Percentiles rank a stretch among this genome's conserved stretches.
Evolutionary conservation across 2,888 invertebrate species (phyloP).

Genomic region (Amaurobius ferox): DNA sequence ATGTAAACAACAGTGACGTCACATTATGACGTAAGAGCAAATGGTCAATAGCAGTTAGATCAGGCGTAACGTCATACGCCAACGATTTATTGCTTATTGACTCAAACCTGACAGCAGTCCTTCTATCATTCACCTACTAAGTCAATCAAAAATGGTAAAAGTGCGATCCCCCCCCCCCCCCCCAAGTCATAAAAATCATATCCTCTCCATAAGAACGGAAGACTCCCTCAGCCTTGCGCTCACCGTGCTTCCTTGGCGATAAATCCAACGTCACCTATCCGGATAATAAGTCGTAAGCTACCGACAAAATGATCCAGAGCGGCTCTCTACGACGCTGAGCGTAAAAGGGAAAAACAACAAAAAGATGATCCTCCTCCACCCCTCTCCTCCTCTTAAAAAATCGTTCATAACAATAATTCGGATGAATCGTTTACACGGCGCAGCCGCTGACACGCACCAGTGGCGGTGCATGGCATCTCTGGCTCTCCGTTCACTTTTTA

Average conservation of each 20-base stretch:
- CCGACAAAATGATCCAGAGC: slow-evolving; percentile 59
- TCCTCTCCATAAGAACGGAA: background rate
- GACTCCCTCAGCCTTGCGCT: background rate
- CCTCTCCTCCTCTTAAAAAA: background rate
- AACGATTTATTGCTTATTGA: too few relatives aligned
- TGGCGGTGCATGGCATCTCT: slow-evolving; percentile 10
- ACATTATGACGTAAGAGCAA: too few relatives aligned
- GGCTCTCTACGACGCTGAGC: slow-evolving; percentile 44
- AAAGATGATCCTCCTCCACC: background rate
- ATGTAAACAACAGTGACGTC: too few relatives aligned
- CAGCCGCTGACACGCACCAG: slow-evolving; percentile 19
- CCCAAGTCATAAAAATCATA: too few relatives aligned
- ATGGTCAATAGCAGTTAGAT: too few relatives aligned
- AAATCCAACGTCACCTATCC: slow-evolving; percentile 14
- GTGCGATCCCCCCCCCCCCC: too few relatives aligned
- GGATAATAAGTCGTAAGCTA: slow-evolving; percentile 46
- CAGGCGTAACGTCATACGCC: too few relatives aligned
- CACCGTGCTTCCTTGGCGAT: slow-evolving; percentile 13
- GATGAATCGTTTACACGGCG: slow-evolving; percentile 54
- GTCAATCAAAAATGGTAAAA: too few relatives aligned
- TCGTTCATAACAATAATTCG: slow-evolving; percentile 59
- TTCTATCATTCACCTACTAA: too few relatives aligned
- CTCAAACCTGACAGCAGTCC: too few relatives aligned
- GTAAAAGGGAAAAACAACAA: slow-evolving; percentile 30
- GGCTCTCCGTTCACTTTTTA: slow-evolving; percentile 12